Evolutionary conservation across 2,888 invertebrate genomes (phyloP), one percentile per base, ranked within the genome.

Genomic region (Boloria euphrosyne): DNA sequence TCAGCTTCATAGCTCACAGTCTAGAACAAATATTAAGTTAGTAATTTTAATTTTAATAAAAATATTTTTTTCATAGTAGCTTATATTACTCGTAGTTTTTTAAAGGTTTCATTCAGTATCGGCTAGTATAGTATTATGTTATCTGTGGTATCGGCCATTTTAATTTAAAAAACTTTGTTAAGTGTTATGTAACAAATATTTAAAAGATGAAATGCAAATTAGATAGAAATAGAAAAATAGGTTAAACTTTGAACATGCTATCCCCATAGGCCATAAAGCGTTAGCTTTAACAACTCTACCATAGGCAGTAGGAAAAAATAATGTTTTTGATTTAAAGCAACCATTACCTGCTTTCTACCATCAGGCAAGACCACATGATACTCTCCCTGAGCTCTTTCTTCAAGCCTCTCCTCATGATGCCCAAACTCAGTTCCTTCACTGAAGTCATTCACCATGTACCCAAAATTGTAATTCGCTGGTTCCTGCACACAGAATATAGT

Each of bases 1-100:
- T 95, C 95, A 17, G 95, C 95, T 76, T 94, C 94, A 82, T 95
- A 95, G 71, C 94, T 94, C 6, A 95, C 95, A 66, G 94, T 93
- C 93, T 94, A 90, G 27, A 76, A 75, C 52, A 22, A 69, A 27
- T 47, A 14, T n/a, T 47, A n/a, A 47, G 16, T 16, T n/a, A 14
- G 0, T 16, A n/a, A 47, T 47, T 54, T 16, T 54, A 38, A 10
- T 10, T 38, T 38, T 38, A 7, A 38, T 1, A 2, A 10, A 38
- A 10, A 10, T 2, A 38, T 38, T 38, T 38, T 38, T 38, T 10
- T 38, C 31, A 10, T 38, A 38, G 10, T 38, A 31, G 31, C 6
- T 31, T 5, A 31, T 31, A 6, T 6, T 31, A 7, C 1, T 7
- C 31, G 31, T 38, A 10, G 31, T 38, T 38, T 38, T 38, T 38